Evolutionary conservation across 2,113 vertebrate species (phyloP).

Genomic region (Silurus asotus): DNA sequence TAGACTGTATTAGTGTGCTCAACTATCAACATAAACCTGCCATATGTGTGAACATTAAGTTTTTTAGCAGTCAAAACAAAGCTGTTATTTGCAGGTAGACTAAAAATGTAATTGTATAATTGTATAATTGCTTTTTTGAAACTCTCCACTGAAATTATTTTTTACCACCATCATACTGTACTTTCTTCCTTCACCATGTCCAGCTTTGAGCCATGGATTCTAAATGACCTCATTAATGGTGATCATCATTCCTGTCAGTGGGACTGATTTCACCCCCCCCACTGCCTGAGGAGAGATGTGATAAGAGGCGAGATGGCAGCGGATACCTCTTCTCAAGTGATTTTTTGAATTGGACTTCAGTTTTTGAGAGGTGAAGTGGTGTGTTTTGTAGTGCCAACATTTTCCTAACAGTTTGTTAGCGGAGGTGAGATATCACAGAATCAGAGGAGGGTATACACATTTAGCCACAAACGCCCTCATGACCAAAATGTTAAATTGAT

Average conservation of each 20-base stretch:
- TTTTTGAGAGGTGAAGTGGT: slow-evolving; percentile 5
- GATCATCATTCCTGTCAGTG: slow-evolving; percentile 37
- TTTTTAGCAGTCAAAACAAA: not conserved
- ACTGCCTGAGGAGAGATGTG: not conserved
- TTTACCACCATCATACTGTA: not conserved
- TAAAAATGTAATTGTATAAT: not conserved
- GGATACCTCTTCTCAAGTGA: slow-evolving; percentile 14
- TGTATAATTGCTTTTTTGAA: not conserved
- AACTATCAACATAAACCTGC: not conserved
- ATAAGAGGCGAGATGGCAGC: slow-evolving; percentile 26
- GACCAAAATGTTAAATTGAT: not conserved
- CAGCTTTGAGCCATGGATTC: not conserved
- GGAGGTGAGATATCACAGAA: not conserved
- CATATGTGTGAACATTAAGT: not conserved
- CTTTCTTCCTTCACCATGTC: not conserved
- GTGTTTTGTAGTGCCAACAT: not conserved
- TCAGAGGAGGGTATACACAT: not conserved
- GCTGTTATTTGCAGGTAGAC: not conserved
- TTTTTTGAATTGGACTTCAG: slow-evolving; percentile 15
- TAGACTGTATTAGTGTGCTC: not conserved
- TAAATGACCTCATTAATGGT: slow-evolving; percentile 25
- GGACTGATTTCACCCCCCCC: not conserved
- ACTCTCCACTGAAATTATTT: not conserved
- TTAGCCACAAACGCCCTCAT: not conserved
- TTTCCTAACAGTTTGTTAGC: not conserved